Percentiles rank a stretch among this genome's conserved stretches.
phyloP scores from a whole-genome alignment of 2,888 invertebrate genomes.

The Micropterix aruncella region DNA sequence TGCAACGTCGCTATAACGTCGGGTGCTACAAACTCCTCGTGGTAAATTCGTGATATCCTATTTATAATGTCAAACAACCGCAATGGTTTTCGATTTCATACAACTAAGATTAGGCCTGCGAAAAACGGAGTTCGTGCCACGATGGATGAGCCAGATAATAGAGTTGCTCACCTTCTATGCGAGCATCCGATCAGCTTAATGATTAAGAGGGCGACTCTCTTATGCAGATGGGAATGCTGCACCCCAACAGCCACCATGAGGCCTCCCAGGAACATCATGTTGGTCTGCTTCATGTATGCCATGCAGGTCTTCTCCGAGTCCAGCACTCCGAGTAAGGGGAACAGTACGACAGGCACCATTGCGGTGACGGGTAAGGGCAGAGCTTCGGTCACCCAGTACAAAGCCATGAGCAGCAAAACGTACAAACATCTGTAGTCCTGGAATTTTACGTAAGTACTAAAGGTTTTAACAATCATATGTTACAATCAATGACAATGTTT shows the following conservation, averaged over 20 bases:
- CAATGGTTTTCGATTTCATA: too few species aligned
- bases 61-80: too few species aligned
- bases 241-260: slow-evolving; percentile 67
- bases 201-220: slow-evolving; percentile 58
- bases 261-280: slow-evolving; percentile 64
- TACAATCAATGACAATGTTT: too few species aligned
- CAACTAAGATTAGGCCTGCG: too few species aligned
- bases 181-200: slow-evolving; percentile 49
- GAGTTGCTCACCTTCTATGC: slow-evolving; percentile 38
- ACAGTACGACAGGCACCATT: slow-evolving; percentile 53
- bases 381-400: slow-evolving; percentile 59
- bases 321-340: slow-evolving; percentile 55
- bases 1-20: too few species aligned
- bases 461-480: too few species aligned
- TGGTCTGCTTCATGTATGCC: slow-evolving; percentile 53
- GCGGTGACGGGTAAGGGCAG: slow-evolving; percentile 57
- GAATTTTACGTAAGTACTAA: slow-evolving; percentile 5
- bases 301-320: slow-evolving; percentile 35
- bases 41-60: too few species aligned
- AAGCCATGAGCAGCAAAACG: slow-evolving; percentile 52
- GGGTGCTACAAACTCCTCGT: too few species aligned
- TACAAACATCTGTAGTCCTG: slow-evolving; percentile 47
- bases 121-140: too few species aligned
- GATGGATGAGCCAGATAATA: too few species aligned
- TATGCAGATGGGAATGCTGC: slow-evolving; percentile 65